Base-by-base conservation (phyloP, 1,140 invertebrate species). In the Bombus confusus region DNA sequence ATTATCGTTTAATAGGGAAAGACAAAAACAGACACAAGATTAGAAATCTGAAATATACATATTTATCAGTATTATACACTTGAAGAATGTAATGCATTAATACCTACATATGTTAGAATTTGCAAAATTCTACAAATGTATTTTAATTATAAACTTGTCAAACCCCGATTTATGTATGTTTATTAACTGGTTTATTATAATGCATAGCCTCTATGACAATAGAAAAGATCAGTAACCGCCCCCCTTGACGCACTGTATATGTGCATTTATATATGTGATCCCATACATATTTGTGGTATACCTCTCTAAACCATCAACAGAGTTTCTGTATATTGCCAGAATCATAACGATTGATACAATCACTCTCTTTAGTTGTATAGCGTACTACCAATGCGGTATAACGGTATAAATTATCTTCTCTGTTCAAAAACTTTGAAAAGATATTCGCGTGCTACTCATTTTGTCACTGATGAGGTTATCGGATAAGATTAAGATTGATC, bases 321-420 rank as follows among this genome's bases (percentile, higher is more conserved):
- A 84, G 80, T 57, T 80, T 80, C 81, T 87, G 47, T 89, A 85
- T 74, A 79, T 82, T 87, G 74, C 74, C 84, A 87, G 85, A 89
- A 85, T 89, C 68, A 87, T 59, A 76, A 87, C 86, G 90, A 91
- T 91, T 91, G 91, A 91, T 91, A 91, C 91, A 91, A 91, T 91
- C 88, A 82, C 52, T 88, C 62, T 81, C 52, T 81, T 68, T 79
- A 75, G 28, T 80, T 64, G 57, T 79, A 75, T 72, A 88, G 71
- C 73, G 18, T 90, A 72, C 39, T 84, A 88, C 25, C 41, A 86
- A 86, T 90, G 78, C 74, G 64, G 71, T 90, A 87, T 74, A 78
- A 62, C 34, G 59, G 15, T 83, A 79, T 64, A 76, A 83, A 85
- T 85, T 86, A 85, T 72, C 80, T 69, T 90, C n/a, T 71, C 74